Base-by-base conservation (phyloP, 2,113 vertebrate species). In the Rhabdornis inornatus region DNA sequence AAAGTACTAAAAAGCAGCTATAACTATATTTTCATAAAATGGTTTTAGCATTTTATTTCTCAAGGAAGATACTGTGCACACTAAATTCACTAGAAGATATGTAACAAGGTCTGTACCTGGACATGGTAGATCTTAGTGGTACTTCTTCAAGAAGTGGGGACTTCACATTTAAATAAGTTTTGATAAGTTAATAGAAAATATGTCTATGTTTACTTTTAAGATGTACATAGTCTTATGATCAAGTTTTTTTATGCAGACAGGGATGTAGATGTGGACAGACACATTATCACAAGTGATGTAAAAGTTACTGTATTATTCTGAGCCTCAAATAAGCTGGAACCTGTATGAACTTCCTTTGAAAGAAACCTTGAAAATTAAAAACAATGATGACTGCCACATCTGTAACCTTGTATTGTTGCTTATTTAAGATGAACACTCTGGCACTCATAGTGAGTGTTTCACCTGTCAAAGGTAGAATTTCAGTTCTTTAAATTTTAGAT, bases 371-470 rank as follows among this genome's bases (percentile, higher is more conserved):
- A 82, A 78, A 89, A 47, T 71, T 35, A 50, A 61, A 79, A 87
- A 2, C 9, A 60, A 22, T 37, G 1, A 45, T 31, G 24, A 57
- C 10, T 75, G 16, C 4, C 8, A 56, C 5, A 40, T 65, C 8
- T 39, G 21, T 30, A 63, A 15, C 7, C 10, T 89, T 63, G 5
- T 17, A 45, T 35, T 3, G 0, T 6, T 59, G 6, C 6, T 20
- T 63, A 5, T 76, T 40, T n/a, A 25, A 71, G 10, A 49, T 23
- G 17, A 75, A 53, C 12, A 25, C 16, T 57, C 15, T 66, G 19
- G 6, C 33, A 49, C 3, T 71, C 8, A 15, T 22, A 0, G 1
- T 25, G 18, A 66, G 25, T 3, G 11, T 79, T 2, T 50, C 6
- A 87, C 15, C 7, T 59, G 13, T 40, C 14, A 79, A 53, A 89